Conservation (phyloP, 2,797 vertebrate species). For the Pristis pectinata region DNA sequence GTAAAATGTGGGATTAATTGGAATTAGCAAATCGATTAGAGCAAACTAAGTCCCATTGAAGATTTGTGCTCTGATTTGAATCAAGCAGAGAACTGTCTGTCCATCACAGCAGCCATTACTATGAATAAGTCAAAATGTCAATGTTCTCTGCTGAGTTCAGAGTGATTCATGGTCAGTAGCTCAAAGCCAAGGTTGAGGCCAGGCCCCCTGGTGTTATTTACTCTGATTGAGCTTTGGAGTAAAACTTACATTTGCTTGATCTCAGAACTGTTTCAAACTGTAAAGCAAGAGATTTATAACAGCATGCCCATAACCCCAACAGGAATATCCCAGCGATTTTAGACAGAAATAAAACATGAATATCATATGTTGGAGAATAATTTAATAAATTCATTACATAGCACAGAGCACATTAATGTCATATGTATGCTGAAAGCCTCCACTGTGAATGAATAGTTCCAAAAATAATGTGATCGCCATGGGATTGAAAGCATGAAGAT, state of each 20-base stretch:
- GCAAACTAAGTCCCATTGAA: neutral
- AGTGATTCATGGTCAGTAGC: neutral
- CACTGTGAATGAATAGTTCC: neutral
- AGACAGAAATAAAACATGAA: conserved; percentile 13
- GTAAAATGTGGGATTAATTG: neutral
- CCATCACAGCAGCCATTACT: neutral
- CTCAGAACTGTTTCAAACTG: neutral
- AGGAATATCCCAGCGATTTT: neutral
- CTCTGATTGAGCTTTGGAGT: neutral
- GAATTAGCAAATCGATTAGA: neutral
- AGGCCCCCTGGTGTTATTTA: neutral
- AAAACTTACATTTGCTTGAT: neutral
- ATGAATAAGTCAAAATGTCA: neutral
- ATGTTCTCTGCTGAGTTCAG: neutral
- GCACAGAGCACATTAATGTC: neutral
- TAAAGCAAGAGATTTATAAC: neutral
- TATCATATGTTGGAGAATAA: neutral
- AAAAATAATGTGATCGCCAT: neutral
- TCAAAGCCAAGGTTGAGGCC: neutral
- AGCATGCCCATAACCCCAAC: neutral
- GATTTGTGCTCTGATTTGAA: neutral
- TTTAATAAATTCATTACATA: neutral
- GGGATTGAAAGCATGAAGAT: neutral
- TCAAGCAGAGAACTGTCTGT: neutral
- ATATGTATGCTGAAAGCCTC: neutral